A percentile compares a stretch with the other conserved stretches of the same genome.
Evolutionary conservation across 2,797 vertebrate species (phyloP).

Genomic region (Petrocephalus sullivani): DNA sequence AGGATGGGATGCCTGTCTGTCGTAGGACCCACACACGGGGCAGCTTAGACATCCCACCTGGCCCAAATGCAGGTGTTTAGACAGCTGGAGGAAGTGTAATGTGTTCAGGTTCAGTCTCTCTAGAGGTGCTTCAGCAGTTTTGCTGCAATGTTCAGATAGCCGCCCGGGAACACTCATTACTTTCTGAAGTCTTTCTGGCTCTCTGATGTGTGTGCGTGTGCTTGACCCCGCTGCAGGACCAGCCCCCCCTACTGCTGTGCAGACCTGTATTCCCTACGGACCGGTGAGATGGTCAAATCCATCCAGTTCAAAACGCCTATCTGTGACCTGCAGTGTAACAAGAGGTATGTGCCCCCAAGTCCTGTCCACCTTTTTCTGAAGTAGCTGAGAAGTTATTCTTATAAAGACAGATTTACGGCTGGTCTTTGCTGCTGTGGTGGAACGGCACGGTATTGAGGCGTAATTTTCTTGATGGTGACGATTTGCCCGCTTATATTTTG

Average conservation of each 20-base stretch:
- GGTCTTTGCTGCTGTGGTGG: neutral
- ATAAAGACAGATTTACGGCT: neutral
- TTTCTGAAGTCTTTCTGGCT: neutral
- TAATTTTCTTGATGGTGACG: neutral
- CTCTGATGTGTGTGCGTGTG: neutral
- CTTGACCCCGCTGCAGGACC: constrained; percentile 62
- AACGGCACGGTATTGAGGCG: neutral
- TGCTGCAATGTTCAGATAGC: neutral
- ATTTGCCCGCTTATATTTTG: neutral
- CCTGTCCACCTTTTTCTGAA: neutral
- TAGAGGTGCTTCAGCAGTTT: neutral
- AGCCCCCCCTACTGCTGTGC: constrained; percentile 91
- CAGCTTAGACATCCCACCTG: neutral
- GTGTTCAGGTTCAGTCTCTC: neutral
- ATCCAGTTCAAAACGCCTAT: constrained; percentile 98
- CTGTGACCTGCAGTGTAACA: constrained; percentile 93
- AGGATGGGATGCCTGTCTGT: neutral
- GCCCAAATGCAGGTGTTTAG: neutral
- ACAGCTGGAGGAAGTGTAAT: neutral
- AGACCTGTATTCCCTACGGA: constrained; percentile 88
- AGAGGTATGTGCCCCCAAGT: constrained; percentile 62
- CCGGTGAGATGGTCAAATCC: constrained; percentile 96
- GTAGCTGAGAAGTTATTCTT: neutral
- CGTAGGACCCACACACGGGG: neutral
- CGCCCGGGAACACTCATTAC: neutral